These are phyloP conservation scores for Melitaea cinxia DNA, from an alignment of 1,140 invertebrate genomes.

Conservation along the genomic window DNA sequence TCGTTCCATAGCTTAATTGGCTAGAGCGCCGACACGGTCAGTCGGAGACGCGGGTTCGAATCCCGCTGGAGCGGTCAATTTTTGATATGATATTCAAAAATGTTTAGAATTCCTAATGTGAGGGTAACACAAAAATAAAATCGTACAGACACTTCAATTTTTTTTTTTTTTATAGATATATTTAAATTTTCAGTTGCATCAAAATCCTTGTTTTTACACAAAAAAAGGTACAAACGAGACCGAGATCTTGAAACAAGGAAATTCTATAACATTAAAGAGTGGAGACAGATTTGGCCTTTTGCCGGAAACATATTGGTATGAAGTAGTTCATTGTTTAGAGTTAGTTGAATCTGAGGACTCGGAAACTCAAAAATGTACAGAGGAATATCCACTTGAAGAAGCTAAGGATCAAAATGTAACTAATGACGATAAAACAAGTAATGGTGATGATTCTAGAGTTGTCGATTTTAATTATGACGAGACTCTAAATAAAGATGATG, in stretches of 20 bases:
- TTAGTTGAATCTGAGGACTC: neutral
- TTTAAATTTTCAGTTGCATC: conserved; percentile 66
- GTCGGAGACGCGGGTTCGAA: too few species aligned
- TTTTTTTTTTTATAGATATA: too few species aligned
- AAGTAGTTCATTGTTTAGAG: conserved; percentile 41
- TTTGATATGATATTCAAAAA: too few species aligned
- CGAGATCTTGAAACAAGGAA: conserved; percentile 47
- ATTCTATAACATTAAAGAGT: conserved; percentile 36
- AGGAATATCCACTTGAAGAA: conserved; percentile 17
- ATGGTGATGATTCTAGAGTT: neutral
- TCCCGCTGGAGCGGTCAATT: too few species aligned
- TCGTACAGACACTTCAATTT: too few species aligned
- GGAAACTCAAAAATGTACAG: conserved; percentile 26
- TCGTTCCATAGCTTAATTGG: too few species aligned
- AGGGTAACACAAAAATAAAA: too few species aligned
- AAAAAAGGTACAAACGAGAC: conserved; percentile 45
- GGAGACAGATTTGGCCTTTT: conserved; percentile 67
- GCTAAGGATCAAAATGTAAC: neutral
- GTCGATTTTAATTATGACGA: conserved; percentile 12
- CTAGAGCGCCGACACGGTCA: too few species aligned
- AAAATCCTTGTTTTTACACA: conserved; percentile 66
- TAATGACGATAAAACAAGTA: neutral
- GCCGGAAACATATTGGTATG: conserved; percentile 59
- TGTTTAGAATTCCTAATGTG: too few species aligned
- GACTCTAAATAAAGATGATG: neutral